phyloP scores from a whole-genome alignment of 2,797 vertebrate genomes.

The Crossoptilon crossoptilon region DNA sequence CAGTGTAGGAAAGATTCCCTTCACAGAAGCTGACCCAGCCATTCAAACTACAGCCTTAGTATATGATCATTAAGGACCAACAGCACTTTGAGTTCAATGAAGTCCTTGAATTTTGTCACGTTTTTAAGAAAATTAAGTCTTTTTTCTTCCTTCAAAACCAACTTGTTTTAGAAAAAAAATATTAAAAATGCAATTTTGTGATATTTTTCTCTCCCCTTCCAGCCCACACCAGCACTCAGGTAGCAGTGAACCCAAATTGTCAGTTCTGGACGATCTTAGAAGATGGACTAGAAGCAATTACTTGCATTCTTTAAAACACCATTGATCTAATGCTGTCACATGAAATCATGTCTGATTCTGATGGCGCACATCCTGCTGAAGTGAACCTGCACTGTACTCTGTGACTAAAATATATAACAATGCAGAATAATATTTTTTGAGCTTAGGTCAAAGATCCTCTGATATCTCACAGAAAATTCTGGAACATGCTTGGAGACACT shows the following conservation, averaged over 20 bases:
- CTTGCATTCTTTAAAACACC: conserved; percentile 37
- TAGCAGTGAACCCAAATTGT: background rate
- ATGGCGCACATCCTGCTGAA: conserved; percentile 26
- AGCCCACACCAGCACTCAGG: background rate
- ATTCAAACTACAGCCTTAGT: conserved; percentile 6
- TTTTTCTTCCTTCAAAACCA: background rate
- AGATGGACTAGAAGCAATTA: conserved; percentile 47
- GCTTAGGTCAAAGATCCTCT: conserved; percentile 42
- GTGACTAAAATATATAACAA: conserved; percentile 31
- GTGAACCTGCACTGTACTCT: conserved; percentile 40
- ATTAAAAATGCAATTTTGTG: conserved; percentile 28
- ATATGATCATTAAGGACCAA: background rate
- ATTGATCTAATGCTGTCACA: conserved; percentile 47
- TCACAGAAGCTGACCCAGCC: background rate
- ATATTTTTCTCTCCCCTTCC: conserved; percentile 13
- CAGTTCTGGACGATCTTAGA: conserved; percentile 6
- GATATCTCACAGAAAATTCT: conserved; percentile 42
- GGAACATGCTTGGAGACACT: conserved; percentile 20
- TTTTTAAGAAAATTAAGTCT: background rate
- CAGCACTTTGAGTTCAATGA: background rate
- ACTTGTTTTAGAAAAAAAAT: conserved; percentile 2
- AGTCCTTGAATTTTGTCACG: background rate
- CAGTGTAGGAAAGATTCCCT: background rate
- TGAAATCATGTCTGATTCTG: conserved; percentile 1
- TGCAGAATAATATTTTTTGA: conserved; percentile 8